These are phyloP conservation scores for Yponomeuta evonymella DNA, from an alignment of 2,888 invertebrate genomes.

Conservation along the genomic window DNA sequence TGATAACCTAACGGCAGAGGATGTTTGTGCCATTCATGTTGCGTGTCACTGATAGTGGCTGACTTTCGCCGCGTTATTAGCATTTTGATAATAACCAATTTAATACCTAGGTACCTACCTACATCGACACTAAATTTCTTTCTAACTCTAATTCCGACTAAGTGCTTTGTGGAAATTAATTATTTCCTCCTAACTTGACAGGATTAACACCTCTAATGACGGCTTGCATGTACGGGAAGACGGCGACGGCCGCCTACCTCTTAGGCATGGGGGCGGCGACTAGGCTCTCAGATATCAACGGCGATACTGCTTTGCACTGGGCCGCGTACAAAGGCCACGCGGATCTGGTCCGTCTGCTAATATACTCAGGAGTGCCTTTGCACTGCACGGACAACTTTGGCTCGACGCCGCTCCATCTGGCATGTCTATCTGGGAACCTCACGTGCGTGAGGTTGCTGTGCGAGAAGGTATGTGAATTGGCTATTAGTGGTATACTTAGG, in stretches of 20 bases:
- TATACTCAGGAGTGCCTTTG: constrained; percentile 93
- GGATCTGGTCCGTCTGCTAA: constrained; percentile 89
- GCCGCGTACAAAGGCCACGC: constrained; percentile 95
- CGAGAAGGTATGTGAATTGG: constrained; percentile 78
- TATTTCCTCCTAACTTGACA: constrained; percentile 26
- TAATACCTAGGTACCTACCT: too few species aligned
- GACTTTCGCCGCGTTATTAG: too few species aligned
- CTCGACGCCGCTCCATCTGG: constrained; percentile 92
- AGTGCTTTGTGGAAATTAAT: not conserved
- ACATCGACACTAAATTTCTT: too few species aligned
- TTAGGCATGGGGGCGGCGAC: constrained; percentile 93
- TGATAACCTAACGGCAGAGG: too few species aligned
- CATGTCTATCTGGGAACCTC: constrained; percentile 91
- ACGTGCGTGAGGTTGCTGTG: constrained; percentile 91
- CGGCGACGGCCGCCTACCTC: constrained; percentile 92
- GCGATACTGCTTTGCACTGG: constrained; percentile 95
- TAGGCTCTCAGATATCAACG: constrained; percentile 92
- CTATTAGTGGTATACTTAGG: too few species aligned
- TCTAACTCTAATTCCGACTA: too few species aligned
- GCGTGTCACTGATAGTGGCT: too few species aligned
- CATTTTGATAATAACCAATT: too few species aligned
- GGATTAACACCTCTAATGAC: constrained; percentile 92
- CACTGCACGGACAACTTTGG: constrained; percentile 95
- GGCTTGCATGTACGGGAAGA: constrained; percentile 94
- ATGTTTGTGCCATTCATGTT: too few species aligned